These are phyloP conservation scores for Trachelipus rathkii DNA, from an alignment of 1,140 invertebrate genomes.

Conservation along the genomic window DNA sequence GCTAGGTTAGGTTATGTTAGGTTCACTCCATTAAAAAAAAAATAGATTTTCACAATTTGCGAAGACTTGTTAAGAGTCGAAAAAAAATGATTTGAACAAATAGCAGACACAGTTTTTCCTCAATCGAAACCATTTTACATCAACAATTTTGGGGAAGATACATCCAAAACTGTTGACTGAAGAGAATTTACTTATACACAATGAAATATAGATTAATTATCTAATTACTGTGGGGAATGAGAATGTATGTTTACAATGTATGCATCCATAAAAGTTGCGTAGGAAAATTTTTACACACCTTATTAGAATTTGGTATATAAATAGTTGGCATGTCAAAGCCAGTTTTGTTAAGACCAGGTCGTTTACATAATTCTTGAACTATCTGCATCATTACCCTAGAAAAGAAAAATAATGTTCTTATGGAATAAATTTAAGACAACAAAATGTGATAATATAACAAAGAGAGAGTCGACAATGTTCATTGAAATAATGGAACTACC, in stretches of 20 bases:
- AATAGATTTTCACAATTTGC: no score
- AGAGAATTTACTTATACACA: background rate
- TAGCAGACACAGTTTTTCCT: background rate
- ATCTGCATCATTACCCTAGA: slow-evolving; percentile 63
- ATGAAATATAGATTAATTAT: background rate
- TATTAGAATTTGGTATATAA: slow-evolving; percentile 57
- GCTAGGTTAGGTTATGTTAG: no score
- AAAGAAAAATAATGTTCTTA: slow-evolving; percentile 46
- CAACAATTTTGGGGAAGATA: background rate
- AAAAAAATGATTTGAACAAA: no score
- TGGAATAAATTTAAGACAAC: background rate
- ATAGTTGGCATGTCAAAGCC: slow-evolving; percentile 64
- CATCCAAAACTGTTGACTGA: background rate
- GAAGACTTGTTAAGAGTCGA: no score
- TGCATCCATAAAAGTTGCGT: background rate
- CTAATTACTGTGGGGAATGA: background rate
- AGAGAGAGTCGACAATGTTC: no score
- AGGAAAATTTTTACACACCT: slow-evolving; percentile 48
- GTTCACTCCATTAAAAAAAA: no score
- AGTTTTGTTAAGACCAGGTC: slow-evolving; percentile 58
- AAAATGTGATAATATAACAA: slow-evolving; percentile 47
- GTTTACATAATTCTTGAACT: slow-evolving; percentile 62
- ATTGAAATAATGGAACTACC: no score
- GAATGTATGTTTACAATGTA: background rate
- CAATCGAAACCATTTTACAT: background rate